Conservation (phyloP, 2,113 vertebrate genomes). For the Channa maculata region DNA sequence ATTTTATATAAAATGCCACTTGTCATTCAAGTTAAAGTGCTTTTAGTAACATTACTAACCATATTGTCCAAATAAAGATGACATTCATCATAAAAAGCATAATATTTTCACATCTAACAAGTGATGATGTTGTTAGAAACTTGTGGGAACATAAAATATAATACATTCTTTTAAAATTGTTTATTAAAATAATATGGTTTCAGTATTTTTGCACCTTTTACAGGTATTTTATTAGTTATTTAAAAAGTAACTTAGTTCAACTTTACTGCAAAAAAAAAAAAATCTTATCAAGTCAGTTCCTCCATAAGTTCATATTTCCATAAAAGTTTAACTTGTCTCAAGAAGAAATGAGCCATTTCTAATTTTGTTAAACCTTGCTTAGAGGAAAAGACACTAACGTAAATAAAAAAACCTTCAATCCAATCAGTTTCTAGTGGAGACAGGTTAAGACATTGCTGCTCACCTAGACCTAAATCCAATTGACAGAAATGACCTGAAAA, state of each 20-base stretch:
- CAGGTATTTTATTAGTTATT: slow-evolving; percentile 23
- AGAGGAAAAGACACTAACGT: too few relatives aligned
- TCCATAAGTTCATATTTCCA: too few relatives aligned
- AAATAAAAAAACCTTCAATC: background rate
- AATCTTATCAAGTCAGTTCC: background rate
- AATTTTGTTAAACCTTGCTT: too few relatives aligned
- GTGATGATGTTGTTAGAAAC: slow-evolving; percentile 58
- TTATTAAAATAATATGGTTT: slow-evolving; percentile 34
- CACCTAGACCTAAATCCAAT: background rate
- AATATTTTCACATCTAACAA: slow-evolving; percentile 51
- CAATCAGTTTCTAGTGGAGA: background rate
- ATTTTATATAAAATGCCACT: slow-evolving; percentile 46
- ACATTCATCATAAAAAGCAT: slow-evolving; percentile 35
- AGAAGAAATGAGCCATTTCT: too few relatives aligned
- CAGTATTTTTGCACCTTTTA: slow-evolving; percentile 38
- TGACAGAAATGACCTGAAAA: background rate
- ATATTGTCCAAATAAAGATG: slow-evolving; percentile 15
- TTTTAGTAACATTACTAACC: slow-evolving; percentile 81
- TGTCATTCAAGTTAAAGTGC: slow-evolving; percentile 79
- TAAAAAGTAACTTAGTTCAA: slow-evolving; percentile 13
- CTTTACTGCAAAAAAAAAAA: slow-evolving; percentile 4
- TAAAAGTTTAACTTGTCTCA: too few relatives aligned
- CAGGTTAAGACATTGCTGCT: background rate
- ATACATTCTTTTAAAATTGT: slow-evolving; percentile 60
- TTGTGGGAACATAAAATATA: slow-evolving; percentile 32